phyloP scores from a whole-genome alignment of 2,797 vertebrate species.

The Artibeus jamaicensis region DNA sequence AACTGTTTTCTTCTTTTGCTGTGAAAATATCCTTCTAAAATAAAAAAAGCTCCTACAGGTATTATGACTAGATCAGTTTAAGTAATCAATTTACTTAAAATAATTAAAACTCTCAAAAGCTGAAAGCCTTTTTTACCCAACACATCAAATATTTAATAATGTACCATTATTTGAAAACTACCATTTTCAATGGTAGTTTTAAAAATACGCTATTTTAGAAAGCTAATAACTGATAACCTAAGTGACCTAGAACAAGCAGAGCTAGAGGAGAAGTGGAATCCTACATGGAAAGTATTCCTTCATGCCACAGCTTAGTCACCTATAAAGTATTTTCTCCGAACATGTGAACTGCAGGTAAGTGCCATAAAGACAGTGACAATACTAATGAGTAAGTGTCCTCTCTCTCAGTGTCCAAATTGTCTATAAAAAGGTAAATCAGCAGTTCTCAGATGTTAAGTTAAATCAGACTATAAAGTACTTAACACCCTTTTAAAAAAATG shows the following conservation, averaged over 20 bases:
- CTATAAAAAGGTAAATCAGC: not conserved
- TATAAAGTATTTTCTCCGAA: conserved; percentile 6
- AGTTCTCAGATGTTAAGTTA: not conserved
- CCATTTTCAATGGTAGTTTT: not conserved
- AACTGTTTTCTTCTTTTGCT: not conserved
- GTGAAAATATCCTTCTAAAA: conserved; percentile 43
- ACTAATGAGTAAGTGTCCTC: not conserved
- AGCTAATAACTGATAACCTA: conserved; percentile 6
- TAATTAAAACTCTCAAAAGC: conserved; percentile 16
- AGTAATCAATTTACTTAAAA: conserved; percentile 35
- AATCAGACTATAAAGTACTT: not conserved
- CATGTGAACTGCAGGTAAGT: not conserved
- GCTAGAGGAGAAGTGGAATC: not conserved
- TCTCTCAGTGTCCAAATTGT: not conserved
- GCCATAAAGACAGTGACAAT: not conserved
- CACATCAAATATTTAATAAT: conserved; percentile 6
- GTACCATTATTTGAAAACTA: not conserved
- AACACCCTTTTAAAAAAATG: not conserved
- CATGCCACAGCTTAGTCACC: not conserved
- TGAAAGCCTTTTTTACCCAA: not conserved
- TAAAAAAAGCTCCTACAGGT: not conserved
- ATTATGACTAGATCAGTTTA: conserved; percentile 33
- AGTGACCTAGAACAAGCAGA: not conserved
- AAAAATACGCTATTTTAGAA: conserved; percentile 26
- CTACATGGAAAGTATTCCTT: not conserved